Evolutionary conservation across 2,888 invertebrate genomes (phyloP).

Genomic region (Ormyrus thymus): DNA sequence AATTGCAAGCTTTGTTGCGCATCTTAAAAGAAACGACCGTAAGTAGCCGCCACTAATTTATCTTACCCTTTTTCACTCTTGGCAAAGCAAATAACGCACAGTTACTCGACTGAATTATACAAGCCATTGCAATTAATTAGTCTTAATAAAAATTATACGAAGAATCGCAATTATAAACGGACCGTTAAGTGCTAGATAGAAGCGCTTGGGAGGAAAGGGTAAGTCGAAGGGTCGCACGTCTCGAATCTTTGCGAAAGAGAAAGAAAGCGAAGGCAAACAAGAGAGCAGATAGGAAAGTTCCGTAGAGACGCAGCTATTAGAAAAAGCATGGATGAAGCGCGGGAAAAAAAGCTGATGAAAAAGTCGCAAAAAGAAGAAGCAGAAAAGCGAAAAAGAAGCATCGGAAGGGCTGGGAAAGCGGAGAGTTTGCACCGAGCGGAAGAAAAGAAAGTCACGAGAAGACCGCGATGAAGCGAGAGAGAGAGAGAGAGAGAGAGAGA

Average conservation of each 20-base stretch:
- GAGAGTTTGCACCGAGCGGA: conserved; percentile 62
- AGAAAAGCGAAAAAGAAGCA: conserved; percentile 29
- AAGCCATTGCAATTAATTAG: conserved; percentile 73
- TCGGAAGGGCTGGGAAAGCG: conserved; percentile 58
- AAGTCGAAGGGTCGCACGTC: conserved; percentile 38
- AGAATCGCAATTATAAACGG: conserved; percentile 71
- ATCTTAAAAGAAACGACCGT: conserved; percentile 6
- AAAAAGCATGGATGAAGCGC: conserved; percentile 17
- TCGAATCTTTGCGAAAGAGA: background rate
- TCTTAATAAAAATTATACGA: conserved; percentile 73
- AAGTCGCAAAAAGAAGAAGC: conserved; percentile 50
- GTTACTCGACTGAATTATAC: conserved; percentile 68
- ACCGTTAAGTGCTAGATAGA: conserved; percentile 27
- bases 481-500: conserved; percentile 19
- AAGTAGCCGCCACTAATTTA: conserved; percentile 58
- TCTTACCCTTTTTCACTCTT: conserved; percentile 53
- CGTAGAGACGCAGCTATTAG: conserved; percentile 38
- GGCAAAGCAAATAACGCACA: conserved; percentile 53
- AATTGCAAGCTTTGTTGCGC: no score
- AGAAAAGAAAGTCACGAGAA: conserved; percentile 70
- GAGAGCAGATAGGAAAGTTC: conserved; percentile 11
- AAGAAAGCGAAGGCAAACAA: conserved; percentile 8
- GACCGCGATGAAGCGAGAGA: conserved; percentile 40
- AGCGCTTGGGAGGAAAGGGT: conserved; percentile 12
- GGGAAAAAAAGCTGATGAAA: conserved; percentile 48